Evolutionary conservation across 2,888 invertebrate species (phyloP), one percentile per base, ranked within the genome.

Genomic region (Mantis religiosa): DNA sequence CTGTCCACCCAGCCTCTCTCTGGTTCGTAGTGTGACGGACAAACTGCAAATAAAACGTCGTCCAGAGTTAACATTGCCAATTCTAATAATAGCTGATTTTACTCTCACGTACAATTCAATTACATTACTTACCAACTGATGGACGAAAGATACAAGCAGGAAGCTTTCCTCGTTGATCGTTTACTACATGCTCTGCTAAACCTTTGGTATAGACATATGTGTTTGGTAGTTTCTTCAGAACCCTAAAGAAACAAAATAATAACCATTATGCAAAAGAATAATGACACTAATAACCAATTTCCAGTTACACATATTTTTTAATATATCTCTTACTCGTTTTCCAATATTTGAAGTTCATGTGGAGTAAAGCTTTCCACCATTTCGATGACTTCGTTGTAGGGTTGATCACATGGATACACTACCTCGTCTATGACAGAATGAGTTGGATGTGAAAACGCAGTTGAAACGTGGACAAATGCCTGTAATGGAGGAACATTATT

Each of bases 191-290:
- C 91, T 95, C 95, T 0, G 94, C 95, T 89, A 95, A 91, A 82
- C 94, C 94, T 91, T 95, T 95, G 6, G 95, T 94, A 91, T 93
- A 94, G 0, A 94, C 94, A 92, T 95, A 95, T 0, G 94, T 95
- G 92, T 95, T 95, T 3, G 95, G 95, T 41, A 94, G 93, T 7
- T 87, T 89, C 71, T 91, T 90, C 28, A 90, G 54, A 9, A 90
- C 8, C 83, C 89, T 84, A 82, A 28, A 81, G 4, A 85, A 41
- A 41, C 12, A 41, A 41, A 41, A 12, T 1, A 12, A 85, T 15
- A 85, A 83, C 27, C 28, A 71, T 71, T 20, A 6, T 2, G 1
- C 6, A 25, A 71, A 20, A 20, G 54, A 20, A 25, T 71, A 20
- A 71, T 20, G 41, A 41, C 12, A 41, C 6, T 12, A 41, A 41